These are phyloP conservation scores for Varanus salvator DNA, from an alignment of 2,113 vertebrate genomes.

Conservation along the genomic window DNA sequence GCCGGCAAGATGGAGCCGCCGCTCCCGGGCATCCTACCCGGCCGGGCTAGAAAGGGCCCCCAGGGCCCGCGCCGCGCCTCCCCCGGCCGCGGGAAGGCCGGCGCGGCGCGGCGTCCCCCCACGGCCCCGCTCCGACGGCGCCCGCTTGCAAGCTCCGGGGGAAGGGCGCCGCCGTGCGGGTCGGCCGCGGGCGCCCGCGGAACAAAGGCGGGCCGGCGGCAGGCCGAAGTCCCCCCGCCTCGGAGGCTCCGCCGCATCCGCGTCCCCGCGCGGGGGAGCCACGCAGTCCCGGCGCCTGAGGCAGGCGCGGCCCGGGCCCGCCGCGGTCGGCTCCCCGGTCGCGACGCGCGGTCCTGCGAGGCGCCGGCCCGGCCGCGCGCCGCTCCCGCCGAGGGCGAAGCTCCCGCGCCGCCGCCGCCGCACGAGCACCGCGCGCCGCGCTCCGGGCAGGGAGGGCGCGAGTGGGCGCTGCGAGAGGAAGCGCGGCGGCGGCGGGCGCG, in stretches of 20 bases:
- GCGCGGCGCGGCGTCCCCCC: background rate
- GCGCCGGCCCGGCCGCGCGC: slow-evolving; percentile 66
- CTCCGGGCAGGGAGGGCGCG: background rate
- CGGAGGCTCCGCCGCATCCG: background rate
- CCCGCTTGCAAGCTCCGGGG: background rate
- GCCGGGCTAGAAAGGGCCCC: background rate
- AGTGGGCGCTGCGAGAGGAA: background rate
- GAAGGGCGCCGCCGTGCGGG: no score
- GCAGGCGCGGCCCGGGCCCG: no score
- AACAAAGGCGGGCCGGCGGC: no score
- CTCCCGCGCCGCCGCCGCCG: no score
- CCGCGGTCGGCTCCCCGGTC: no score
- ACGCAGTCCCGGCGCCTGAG: no score
- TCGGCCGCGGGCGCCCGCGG: no score
- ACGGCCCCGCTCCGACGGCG: background rate
- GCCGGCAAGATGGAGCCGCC: background rate
- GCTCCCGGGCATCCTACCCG: slow-evolving; percentile 30
- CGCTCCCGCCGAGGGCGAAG: slow-evolving; percentile 84
- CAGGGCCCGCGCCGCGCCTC: background rate
- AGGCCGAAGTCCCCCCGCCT: slow-evolving; percentile 25
- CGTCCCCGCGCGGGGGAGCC: slow-evolving; percentile 7
- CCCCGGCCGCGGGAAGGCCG: background rate
- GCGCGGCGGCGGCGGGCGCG: background rate
- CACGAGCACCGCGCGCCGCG: background rate
- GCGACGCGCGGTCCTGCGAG: no score